A percentile compares a stretch with the other conserved stretches of the same genome.
Evolutionary conservation across 1,140 invertebrate genomes (phyloP).

Genomic region (Colletes gigas): DNA sequence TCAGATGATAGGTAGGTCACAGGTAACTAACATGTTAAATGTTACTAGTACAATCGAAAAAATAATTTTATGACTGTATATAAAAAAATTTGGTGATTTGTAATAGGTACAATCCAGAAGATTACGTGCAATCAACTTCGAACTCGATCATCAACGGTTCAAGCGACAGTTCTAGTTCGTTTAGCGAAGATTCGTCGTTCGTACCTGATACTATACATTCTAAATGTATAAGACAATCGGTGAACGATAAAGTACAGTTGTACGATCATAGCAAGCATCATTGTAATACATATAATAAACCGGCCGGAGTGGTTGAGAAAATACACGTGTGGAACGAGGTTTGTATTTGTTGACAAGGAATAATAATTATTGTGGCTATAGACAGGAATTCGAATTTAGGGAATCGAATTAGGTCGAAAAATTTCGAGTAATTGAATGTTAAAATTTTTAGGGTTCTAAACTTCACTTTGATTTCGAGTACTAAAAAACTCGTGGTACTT

Average conservation of each 20-base stretch:
- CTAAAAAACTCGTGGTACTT: no score
- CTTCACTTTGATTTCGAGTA: no score
- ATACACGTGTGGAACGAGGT: constrained; percentile 70
- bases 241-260: constrained; percentile 68
- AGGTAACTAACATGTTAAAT: no score
- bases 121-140: constrained; percentile 71
- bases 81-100: background rate
- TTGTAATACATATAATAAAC: constrained; percentile 68
- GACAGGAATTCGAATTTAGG: background rate
- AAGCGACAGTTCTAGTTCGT: constrained; percentile 66
- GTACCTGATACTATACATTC: constrained; percentile 70
- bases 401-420: no score
- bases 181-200: constrained; percentile 77
- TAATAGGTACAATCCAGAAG: constrained; percentile 73
- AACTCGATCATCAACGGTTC: constrained; percentile 59
- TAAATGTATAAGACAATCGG: constrained; percentile 45
- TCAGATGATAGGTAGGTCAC: no score
- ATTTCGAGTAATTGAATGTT: no score
- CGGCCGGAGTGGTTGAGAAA: constrained; percentile 72
- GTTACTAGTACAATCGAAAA: no score
- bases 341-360: constrained; percentile 21
- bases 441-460: no score
- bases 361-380: background rate
- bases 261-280: constrained; percentile 72
- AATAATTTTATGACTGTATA: no score